Percentiles rank a stretch among this genome's conserved stretches.
phyloP scores from a whole-genome alignment of 2,797 vertebrate species.

The Meda fulgida region DNA sequence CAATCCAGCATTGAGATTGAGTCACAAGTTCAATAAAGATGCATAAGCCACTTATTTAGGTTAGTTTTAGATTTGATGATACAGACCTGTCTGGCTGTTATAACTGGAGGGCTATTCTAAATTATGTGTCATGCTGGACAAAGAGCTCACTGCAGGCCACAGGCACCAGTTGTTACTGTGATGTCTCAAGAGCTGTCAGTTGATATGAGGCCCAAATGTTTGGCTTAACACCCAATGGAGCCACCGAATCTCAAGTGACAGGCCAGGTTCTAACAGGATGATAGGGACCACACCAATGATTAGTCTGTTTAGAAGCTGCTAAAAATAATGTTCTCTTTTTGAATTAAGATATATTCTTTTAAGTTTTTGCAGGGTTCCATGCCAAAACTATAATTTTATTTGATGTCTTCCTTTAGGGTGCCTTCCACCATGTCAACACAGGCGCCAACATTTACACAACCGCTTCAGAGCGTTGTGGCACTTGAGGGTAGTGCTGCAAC shows the following conservation, averaged over 20 bases:
- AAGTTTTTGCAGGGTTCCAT: conserved; percentile 2
- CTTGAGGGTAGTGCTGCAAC: conserved; percentile 99
- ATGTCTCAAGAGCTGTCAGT: conserved; percentile 70
- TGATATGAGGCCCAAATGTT: conserved; percentile 45
- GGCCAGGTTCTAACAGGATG: conserved; percentile 52
- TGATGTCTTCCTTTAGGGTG: conserved; percentile 82
- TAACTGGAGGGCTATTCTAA: conserved; percentile 47
- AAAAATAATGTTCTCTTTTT: conserved; percentile 54
- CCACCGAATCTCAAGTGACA: conserved; percentile 60
- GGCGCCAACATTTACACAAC: conserved; percentile 95
- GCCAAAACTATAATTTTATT: conserved; percentile 6
- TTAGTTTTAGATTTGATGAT: conserved; percentile 13
- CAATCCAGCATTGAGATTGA: neutral
- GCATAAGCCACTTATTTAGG: neutral
- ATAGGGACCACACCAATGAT: conserved; percentile 46
- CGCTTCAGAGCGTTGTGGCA: conserved; percentile 96
- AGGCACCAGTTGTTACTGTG: conserved; percentile 74
- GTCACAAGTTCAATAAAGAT: neutral
- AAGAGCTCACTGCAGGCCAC: conserved; percentile 22
- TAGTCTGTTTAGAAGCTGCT: conserved; percentile 40
- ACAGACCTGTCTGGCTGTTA: neutral
- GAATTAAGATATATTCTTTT: neutral
- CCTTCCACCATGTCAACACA: conserved; percentile 91
- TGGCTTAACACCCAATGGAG: conserved; percentile 55
- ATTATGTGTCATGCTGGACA: conserved; percentile 29